These are phyloP conservation scores for Drosophila prostipennis DNA, from an alignment of 2,888 invertebrate species.

Conservation along the genomic window DNA sequence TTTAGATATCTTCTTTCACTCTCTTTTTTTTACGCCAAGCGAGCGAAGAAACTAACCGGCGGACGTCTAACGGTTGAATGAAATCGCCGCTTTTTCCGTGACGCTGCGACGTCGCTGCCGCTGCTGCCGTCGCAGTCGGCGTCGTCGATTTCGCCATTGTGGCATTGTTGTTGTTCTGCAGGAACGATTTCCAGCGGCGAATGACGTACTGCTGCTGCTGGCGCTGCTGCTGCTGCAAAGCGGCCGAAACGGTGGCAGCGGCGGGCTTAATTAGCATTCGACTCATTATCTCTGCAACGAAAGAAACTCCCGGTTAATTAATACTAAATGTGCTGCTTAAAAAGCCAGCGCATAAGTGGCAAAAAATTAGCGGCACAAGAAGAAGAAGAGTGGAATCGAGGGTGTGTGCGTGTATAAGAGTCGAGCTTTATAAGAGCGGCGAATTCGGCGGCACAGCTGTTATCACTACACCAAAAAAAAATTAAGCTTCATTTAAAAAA, in stretches of 20 bases:
- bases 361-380: constrained; percentile 6
- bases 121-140: constrained; percentile 50
- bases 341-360: background rate
- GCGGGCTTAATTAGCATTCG: constrained; percentile 73
- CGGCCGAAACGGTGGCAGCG: constrained; percentile 11
- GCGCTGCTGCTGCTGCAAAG: constrained; percentile 21
- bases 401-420: constrained; percentile 52
- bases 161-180: constrained; percentile 70
- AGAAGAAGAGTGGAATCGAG: background rate
- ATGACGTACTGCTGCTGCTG: constrained; percentile 63
- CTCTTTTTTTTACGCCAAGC: background rate
- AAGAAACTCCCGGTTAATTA: background rate
- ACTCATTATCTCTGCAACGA: constrained; percentile 65
- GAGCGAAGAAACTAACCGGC: constrained; percentile 56
- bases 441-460: constrained; percentile 19
- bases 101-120: constrained; percentile 44
- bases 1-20: background rate
- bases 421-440: constrained; percentile 59
- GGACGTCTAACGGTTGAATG: constrained; percentile 58
- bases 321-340: background rate
- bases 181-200: constrained; percentile 82
- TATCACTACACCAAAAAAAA: constrained; percentile 16
- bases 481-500: background rate
- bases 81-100: constrained; percentile 52
- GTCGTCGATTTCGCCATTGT: constrained; percentile 34